phyloP scores from a whole-genome alignment of 2,888 invertebrate species.

The Acrobasis repandana region DNA sequence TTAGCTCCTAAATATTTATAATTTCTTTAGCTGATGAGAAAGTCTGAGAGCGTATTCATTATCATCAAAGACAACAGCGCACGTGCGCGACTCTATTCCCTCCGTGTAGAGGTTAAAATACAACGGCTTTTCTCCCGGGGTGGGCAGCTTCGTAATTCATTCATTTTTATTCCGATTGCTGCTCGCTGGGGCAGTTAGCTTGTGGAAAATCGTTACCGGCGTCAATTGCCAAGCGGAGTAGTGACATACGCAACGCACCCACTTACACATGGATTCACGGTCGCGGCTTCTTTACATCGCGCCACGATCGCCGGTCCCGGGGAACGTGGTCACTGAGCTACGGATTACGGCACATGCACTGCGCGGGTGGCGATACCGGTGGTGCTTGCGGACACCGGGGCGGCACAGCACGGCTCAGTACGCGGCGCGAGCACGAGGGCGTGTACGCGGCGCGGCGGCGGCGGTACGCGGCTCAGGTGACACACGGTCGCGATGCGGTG shows the following conservation, averaged over 20 bases:
- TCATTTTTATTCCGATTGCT: constrained; percentile 64
- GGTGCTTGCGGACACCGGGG: constrained; percentile 31
- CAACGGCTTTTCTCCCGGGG: constrained; percentile 49
- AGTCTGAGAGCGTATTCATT: constrained; percentile 52
- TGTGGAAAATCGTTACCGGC: constrained; percentile 65
- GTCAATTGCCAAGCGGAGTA: constrained; percentile 61
- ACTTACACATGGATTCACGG: constrained; percentile 80
- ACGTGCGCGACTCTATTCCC: constrained; percentile 69
- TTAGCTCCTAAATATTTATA: constrained; percentile 44
- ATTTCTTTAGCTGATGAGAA: constrained; percentile 45
- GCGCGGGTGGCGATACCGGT: constrained; percentile 53
- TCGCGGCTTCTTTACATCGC: constrained; percentile 78
- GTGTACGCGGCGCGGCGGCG: constrained; percentile 41
- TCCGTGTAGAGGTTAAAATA: constrained; percentile 67
- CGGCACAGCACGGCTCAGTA: constrained; percentile 36
- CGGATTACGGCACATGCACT: constrained; percentile 82
- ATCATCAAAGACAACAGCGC: constrained; percentile 57
- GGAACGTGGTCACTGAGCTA: constrained; percentile 84
- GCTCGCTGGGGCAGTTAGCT: constrained; percentile 52
- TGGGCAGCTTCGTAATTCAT: constrained; percentile 62
- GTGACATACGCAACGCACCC: constrained; percentile 66
- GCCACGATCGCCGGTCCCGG: constrained; percentile 88
- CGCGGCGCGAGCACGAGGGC: constrained; percentile 50
- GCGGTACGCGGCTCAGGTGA: constrained; percentile 49
- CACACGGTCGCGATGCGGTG: constrained; percentile 51